phyloP scores from a whole-genome alignment of 53 echinoderm and acorn worm species.

The Pentamera pediparva region DNA sequence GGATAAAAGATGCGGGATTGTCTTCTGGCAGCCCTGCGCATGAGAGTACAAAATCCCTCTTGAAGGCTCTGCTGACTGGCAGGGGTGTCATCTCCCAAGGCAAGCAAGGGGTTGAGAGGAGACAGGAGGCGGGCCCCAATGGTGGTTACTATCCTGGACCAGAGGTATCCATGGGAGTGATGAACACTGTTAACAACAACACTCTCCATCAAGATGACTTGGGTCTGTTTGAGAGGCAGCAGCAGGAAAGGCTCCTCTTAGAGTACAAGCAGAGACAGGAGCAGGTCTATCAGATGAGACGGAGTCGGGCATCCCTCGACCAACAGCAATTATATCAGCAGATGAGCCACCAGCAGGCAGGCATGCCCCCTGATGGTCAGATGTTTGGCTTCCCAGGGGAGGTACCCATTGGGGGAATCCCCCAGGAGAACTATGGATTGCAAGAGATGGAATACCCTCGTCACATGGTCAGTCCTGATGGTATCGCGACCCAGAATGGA shows the following conservation, averaged over 20 bases:
- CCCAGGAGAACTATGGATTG: not conserved
- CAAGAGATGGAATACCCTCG: not conserved
- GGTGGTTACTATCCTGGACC: not conserved
- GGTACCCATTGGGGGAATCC: conserved; percentile 1
- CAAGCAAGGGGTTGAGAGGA: not conserved
- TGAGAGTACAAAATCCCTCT: conserved; percentile 43
- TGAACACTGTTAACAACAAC: conserved; percentile 54
- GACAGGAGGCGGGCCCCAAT: not conserved
- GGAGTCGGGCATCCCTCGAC: conserved; percentile 58
- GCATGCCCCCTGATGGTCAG: too few species aligned
- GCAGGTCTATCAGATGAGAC: conserved; percentile 61
- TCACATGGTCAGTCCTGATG: too few species aligned
- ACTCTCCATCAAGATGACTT: conserved; percentile 66
- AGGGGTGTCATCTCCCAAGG: conserved; percentile 44
- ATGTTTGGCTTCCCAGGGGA: not conserved
- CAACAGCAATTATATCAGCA: conserved; percentile 49
- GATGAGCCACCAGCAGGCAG: too few species aligned
- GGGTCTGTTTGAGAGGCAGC: conserved; percentile 62
- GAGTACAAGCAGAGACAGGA: conserved; percentile 56
- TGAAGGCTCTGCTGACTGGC: conserved; percentile 79
- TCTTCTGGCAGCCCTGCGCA: not conserved
- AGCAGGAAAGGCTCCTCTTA: conserved; percentile 55
- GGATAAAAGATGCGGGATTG: conserved; percentile 62
- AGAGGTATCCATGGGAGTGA: not conserved
- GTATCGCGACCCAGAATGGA: too few species aligned